Percentiles rank a stretch among this genome's conserved stretches.
Conservation (phyloP, 1,140 invertebrate genomes). For the Cyphomyrmex costatus region DNA sequence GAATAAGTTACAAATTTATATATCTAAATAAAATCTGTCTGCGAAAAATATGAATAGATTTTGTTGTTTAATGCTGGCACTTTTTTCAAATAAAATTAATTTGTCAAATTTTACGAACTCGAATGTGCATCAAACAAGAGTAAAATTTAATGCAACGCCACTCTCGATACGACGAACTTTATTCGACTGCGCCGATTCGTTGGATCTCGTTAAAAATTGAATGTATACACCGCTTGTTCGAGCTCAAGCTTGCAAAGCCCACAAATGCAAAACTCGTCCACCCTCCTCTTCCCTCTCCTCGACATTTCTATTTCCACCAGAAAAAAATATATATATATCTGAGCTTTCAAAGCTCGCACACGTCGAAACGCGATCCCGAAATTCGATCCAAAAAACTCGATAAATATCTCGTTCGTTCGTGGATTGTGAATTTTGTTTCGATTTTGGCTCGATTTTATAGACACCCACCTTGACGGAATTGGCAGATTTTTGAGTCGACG, state of each 20-base stretch:
- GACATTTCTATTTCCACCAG: neutral
- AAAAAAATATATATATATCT: slow-evolving; percentile 40
- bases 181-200: slow-evolving; percentile 16
- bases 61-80: neutral
- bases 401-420: neutral
- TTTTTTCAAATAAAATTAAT: slow-evolving; percentile 20
- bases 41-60: neutral
- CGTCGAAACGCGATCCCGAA: neutral
- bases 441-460: neutral
- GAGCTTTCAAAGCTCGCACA: slow-evolving; percentile 1
- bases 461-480: slow-evolving; percentile 80
- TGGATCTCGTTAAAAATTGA: slow-evolving; percentile 48
- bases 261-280: slow-evolving; percentile 26
- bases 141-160: slow-evolving; percentile 38
- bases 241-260: slow-evolving; percentile 13
- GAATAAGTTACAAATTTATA: neutral
- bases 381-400: slow-evolving; percentile 26
- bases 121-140: slow-evolving; percentile 11
- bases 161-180: slow-evolving; percentile 11
- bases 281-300: neutral
- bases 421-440: neutral
- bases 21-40: neutral
- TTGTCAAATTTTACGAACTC: slow-evolving; percentile 3
- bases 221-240: neutral
- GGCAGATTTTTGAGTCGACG: slow-evolving; percentile 42